A percentile compares a stretch with the other conserved stretches of the same genome.
Conservation (phyloP, 2,797 vertebrate genomes). For the Malacoraja senta region DNA sequence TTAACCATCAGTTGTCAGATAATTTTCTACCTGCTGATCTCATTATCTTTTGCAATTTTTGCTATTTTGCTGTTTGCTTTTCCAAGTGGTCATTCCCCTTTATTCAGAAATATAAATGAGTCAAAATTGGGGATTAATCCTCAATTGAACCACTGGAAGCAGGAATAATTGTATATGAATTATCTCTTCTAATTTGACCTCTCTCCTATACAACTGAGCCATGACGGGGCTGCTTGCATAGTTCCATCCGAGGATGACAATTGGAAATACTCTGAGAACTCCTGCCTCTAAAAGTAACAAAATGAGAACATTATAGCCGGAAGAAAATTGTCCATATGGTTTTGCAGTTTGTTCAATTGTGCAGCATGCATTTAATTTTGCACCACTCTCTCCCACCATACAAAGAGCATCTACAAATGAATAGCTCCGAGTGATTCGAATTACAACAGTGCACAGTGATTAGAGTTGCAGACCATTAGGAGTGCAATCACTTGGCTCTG, state of each 20-base stretch:
- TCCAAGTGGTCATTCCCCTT: not conserved
- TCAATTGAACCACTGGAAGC: not conserved
- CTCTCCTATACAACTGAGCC: not conserved
- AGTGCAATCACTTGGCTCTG: slow-evolving; percentile 23
- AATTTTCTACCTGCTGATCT: not conserved
- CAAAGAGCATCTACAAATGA: slow-evolving; percentile 21
- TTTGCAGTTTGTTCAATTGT: slow-evolving; percentile 5
- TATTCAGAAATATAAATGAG: not conserved
- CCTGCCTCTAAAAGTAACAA: not conserved
- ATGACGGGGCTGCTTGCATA: not conserved
- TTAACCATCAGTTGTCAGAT: not conserved
- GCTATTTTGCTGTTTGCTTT: not conserved
- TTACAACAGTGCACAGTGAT: slow-evolving; percentile 34
- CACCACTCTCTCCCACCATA: not conserved
- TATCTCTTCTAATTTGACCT: not conserved
- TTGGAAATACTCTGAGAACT: not conserved
- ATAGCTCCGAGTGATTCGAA: slow-evolving; percentile 4
- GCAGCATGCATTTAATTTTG: not conserved
- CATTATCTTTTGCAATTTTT: not conserved
- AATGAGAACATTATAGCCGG: not conserved
- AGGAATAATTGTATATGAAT: not conserved
- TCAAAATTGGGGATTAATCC: too few species aligned
- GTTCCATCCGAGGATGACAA: not conserved
- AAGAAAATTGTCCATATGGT: not conserved
- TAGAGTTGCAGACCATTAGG: slow-evolving; percentile 23